These are phyloP conservation scores for Centropus bengalensis DNA, from an alignment of 2,113 vertebrate genomes.

Conservation along the genomic window DNA sequence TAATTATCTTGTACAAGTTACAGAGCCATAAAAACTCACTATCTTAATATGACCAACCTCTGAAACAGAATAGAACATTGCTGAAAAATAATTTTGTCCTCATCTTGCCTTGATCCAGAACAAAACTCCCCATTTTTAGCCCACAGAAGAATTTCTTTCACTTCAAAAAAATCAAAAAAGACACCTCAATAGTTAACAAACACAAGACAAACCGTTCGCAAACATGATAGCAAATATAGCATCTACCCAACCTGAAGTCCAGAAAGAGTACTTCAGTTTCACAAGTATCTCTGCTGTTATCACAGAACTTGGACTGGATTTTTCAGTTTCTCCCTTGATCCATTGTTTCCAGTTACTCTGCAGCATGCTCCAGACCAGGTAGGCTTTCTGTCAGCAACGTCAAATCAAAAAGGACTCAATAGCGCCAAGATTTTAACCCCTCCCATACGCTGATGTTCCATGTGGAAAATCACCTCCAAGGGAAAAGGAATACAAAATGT, in stretches of 20 bases:
- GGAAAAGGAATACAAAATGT: background rate
- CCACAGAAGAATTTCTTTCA: background rate
- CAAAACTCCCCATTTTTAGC: background rate
- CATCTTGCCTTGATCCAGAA: background rate
- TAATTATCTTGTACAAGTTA: background rate
- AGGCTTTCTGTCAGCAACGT: background rate
- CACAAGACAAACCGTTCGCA: background rate
- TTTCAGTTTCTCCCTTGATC: background rate
- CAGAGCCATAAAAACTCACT: background rate
- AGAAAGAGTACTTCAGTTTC: background rate
- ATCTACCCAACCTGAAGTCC: constrained; percentile 1
- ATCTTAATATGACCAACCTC: background rate
- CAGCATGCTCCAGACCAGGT: background rate
- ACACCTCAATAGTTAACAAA: background rate
- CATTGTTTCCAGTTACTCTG: background rate
- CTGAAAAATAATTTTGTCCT: background rate
- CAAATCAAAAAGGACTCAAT: background rate
- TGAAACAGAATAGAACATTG: background rate
- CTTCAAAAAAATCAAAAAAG: background rate
- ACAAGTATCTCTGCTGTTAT: background rate
- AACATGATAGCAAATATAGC: background rate
- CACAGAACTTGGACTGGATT: background rate
- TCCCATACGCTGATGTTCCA: background rate
- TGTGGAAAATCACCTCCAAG: background rate
- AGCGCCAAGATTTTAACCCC: constrained; percentile 16